These are phyloP conservation scores for Acleris literana DNA, from an alignment of 2,888 invertebrate genomes.

Conservation along the genomic window DNA sequence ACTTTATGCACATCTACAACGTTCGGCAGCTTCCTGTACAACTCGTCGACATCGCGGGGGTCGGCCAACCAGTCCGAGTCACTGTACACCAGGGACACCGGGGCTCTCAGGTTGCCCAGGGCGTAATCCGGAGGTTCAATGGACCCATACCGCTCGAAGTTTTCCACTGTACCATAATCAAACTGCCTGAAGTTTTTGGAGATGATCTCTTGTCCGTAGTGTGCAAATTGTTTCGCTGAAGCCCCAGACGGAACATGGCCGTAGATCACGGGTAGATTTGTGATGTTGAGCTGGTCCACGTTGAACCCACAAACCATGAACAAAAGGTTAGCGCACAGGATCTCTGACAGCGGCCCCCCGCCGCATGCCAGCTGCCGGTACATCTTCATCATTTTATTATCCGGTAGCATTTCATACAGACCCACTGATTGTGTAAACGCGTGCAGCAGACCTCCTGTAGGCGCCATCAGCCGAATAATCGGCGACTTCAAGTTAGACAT, in stretches of 20 bases:
- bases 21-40: constrained; percentile 79
- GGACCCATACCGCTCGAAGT: constrained; percentile 56
- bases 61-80: constrained; percentile 86
- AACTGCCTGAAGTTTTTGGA: constrained; percentile 60
- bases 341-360: constrained; percentile 64
- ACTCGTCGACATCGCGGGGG: constrained; percentile 79
- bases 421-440: constrained; percentile 68
- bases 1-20: constrained; percentile 82
- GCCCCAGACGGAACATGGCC: constrained; percentile 82
- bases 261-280: constrained; percentile 81
- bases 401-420: constrained; percentile 86
- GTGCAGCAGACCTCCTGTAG: constrained; percentile 52
- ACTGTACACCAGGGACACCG: constrained; percentile 66
- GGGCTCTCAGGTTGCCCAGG: constrained; percentile 55
- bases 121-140: constrained; percentile 58
- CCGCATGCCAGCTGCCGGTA: constrained; percentile 75
- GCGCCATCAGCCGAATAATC: constrained; percentile 56
- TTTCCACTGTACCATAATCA: constrained; percentile 59
- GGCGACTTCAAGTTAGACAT: constrained; percentile 68
- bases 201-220: constrained; percentile 78
- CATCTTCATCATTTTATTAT: constrained; percentile 70
- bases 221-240: constrained; percentile 77
- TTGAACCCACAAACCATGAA: constrained; percentile 85
- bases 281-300: constrained; percentile 81
- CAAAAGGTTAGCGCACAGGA: constrained; percentile 83